Evolutionary conservation across 2,797 vertebrate genomes (phyloP).

Genomic region (Falco columbarius): DNA sequence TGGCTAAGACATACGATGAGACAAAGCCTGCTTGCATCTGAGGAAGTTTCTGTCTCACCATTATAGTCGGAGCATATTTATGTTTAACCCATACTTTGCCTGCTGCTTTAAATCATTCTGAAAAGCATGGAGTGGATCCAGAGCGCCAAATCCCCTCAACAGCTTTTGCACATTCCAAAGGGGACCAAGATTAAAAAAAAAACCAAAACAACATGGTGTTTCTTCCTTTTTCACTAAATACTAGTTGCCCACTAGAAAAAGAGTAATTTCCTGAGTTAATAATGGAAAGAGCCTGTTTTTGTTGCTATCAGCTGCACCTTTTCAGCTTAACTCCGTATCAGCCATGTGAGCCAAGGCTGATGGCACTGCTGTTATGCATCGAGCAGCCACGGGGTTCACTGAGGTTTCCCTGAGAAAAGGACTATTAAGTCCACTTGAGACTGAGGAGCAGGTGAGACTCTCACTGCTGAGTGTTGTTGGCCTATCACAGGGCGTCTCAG

Average conservation of each 20-base stretch:
- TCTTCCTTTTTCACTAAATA: background rate
- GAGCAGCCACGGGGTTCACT: background rate
- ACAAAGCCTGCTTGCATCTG: background rate
- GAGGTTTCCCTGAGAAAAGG: background rate
- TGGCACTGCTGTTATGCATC: background rate
- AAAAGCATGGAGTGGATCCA: background rate
- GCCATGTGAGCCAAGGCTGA: background rate
- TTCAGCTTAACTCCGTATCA: background rate
- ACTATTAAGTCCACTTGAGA: background rate
- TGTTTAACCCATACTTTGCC: background rate
- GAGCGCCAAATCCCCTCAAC: background rate
- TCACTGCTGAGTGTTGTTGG: background rate
- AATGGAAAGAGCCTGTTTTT: background rate
- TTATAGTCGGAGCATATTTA: background rate
- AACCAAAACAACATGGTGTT: background rate
- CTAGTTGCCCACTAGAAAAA: background rate
- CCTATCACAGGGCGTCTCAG: background rate
- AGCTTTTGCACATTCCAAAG: background rate
- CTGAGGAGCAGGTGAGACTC: background rate
- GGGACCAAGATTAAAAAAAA: background rate
- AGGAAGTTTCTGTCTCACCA: background rate
- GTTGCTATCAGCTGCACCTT: background rate
- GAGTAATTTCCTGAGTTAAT: background rate
- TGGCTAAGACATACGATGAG: background rate
- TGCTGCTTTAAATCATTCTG: background rate